Conservation (phyloP, 2,888 invertebrate species). For the Spicauda simplicius region DNA sequence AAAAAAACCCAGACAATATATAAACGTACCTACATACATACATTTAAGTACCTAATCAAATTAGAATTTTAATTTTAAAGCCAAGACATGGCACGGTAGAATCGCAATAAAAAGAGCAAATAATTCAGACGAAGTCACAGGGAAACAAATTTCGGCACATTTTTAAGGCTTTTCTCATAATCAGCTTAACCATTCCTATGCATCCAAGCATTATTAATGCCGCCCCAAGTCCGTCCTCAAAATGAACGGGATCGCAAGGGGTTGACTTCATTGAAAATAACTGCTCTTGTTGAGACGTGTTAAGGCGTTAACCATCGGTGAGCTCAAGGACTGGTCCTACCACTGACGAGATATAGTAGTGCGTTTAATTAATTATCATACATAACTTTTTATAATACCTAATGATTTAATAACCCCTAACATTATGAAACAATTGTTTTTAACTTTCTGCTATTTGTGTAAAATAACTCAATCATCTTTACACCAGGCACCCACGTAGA, state of each 20-base stretch:
- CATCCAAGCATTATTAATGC: conserved; percentile 31
- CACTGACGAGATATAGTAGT: neutral
- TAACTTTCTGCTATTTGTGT: no score
- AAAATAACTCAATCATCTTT: no score
- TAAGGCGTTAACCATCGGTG: conserved; percentile 70
- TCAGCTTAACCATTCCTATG: conserved; percentile 25
- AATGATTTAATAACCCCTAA: no score
- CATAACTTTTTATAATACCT: no score
- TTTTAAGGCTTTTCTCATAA: conserved; percentile 21
- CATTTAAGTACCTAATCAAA: no score
- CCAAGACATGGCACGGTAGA: neutral
- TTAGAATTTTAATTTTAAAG: no score
- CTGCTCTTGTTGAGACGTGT: conserved; percentile 62
- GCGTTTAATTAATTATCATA: neutral
- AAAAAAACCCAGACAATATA: no score
- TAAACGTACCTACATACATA: no score
- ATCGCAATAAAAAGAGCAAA: neutral
- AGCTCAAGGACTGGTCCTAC: conserved; percentile 56
- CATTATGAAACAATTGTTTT: no score
- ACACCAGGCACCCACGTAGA: no score
- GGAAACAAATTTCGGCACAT: conserved; percentile 21
- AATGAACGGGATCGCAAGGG: conserved; percentile 38
- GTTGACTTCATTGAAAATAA: conserved; percentile 67
- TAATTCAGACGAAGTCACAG: conserved; percentile 1
- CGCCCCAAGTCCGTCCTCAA: conserved; percentile 31